A percentile compares a stretch with the other conserved stretches of the same genome.
Evolutionary conservation across 2,888 invertebrate species (phyloP).

Genomic region (Sphinx pinastri): DNA sequence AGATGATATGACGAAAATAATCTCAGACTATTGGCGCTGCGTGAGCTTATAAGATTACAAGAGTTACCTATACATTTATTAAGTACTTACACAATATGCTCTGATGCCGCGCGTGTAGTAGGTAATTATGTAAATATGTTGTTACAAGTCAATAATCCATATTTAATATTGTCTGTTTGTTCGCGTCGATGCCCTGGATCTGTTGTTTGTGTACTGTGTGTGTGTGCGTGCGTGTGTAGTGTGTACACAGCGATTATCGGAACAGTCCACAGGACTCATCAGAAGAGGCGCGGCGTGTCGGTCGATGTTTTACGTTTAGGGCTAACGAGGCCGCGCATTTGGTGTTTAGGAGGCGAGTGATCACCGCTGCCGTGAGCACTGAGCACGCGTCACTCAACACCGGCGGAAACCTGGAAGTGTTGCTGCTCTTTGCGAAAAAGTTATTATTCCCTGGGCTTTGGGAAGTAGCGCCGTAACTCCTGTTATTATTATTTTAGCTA

Average conservation of each 20-base stretch:
- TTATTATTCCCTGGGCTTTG: no score
- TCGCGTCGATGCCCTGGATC: not conserved
- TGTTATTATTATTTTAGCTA: no score
- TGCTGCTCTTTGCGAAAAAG: no score
- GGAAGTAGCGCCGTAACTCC: no score
- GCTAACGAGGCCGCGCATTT: not conserved
- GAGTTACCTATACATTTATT: no score
- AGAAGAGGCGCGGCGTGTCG: not conserved
- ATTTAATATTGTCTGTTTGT: constrained; percentile 16
- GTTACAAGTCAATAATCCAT: constrained; percentile 21
- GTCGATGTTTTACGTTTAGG: not conserved
- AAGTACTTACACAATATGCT: not conserved
- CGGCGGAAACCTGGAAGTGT: no score
- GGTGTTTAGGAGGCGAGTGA: no score
- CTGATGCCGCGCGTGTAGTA: not conserved
- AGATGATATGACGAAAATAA: no score
- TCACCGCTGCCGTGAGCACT: no score
- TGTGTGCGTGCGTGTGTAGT: not conserved
- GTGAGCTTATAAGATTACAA: no score
- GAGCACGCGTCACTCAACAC: no score
- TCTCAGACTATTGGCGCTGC: no score
- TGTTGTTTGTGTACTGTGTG: not conserved
- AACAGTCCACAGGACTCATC: not conserved
- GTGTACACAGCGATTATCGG: constrained; percentile 1
- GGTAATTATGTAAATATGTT: constrained; percentile 17